phyloP scores from a whole-genome alignment of 2,113 vertebrate genomes.

The Galemys pyrenaicus region DNA sequence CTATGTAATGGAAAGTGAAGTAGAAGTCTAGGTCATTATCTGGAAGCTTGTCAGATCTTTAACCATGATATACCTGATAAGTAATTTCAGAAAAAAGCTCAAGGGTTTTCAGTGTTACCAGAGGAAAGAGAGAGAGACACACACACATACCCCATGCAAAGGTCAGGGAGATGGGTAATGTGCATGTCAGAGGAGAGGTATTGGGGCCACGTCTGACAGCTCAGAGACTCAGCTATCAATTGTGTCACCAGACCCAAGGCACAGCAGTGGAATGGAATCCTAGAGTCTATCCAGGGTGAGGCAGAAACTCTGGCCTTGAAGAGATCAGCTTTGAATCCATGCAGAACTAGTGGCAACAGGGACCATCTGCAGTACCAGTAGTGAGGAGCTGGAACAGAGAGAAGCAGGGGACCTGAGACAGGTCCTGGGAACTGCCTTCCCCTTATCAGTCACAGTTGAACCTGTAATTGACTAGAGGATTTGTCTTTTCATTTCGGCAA shows the following conservation, averaged over 20 bases:
- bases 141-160: not conserved
- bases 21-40: not conserved
- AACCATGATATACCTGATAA: not conserved
- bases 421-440: not conserved
- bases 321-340: not conserved
- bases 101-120: not conserved
- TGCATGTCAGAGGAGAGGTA: not conserved
- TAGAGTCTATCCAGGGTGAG: not conserved
- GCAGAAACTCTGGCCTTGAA: not conserved
- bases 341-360: not conserved
- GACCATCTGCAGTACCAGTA: fast-evolving
- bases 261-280: not conserved
- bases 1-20: not conserved
- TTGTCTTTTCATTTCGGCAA: not conserved
- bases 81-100: not conserved
- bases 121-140: not conserved
- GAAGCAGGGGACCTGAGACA: not conserved
- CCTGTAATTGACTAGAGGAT: not conserved
- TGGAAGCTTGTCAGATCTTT: not conserved
- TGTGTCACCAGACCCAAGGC: not conserved
- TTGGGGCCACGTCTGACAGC: not conserved
- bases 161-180: not conserved
- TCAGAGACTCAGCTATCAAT: not conserved
- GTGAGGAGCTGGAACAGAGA: not conserved
- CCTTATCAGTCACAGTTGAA: not conserved